Evolutionary conservation across 1,140 invertebrate species (phyloP).

Genomic region (Brachionus angularis): DNA sequence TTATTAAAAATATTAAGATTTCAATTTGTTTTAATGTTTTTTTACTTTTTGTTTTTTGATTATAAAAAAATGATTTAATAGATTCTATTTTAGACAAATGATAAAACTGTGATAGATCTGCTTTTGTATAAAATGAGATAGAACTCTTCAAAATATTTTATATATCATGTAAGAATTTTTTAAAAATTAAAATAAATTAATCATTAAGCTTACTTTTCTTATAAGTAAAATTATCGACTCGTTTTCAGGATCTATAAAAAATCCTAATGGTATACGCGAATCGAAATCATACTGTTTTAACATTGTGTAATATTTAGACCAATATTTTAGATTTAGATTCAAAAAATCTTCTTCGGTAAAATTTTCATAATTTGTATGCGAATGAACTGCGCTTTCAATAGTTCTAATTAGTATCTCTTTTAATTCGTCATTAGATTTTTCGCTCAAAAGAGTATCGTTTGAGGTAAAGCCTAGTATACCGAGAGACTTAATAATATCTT

Average conservation of each 20-base stretch:
- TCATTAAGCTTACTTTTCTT: slow-evolving; percentile 4
- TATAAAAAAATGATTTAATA: background rate
- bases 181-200: background rate
- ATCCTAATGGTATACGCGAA: slow-evolving; percentile 11
- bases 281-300: slow-evolving; percentile 41
- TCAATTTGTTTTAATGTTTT: background rate
- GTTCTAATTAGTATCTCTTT: slow-evolving; percentile 27
- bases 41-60: background rate
- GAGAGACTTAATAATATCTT: slow-evolving; percentile 20
- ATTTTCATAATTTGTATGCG: slow-evolving; percentile 19
- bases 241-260: slow-evolving; percentile 4
- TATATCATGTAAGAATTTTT: background rate
- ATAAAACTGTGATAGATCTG: slow-evolving; percentile 39
- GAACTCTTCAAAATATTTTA: background rate
- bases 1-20: background rate
- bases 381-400: slow-evolving; percentile 20
- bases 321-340: slow-evolving; percentile 9
- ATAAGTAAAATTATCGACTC: slow-evolving; percentile 36
- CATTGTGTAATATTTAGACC: slow-evolving; percentile 41
- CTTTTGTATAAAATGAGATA: background rate
- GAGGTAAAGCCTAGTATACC: background rate
- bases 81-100: background rate
- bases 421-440: slow-evolving; percentile 7
- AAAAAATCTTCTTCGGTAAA: slow-evolving; percentile 37
- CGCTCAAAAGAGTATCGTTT: slow-evolving; percentile 3